Base-by-base conservation (phyloP, 2,797 vertebrate species). In the Centroberyx gerrardi region DNA sequence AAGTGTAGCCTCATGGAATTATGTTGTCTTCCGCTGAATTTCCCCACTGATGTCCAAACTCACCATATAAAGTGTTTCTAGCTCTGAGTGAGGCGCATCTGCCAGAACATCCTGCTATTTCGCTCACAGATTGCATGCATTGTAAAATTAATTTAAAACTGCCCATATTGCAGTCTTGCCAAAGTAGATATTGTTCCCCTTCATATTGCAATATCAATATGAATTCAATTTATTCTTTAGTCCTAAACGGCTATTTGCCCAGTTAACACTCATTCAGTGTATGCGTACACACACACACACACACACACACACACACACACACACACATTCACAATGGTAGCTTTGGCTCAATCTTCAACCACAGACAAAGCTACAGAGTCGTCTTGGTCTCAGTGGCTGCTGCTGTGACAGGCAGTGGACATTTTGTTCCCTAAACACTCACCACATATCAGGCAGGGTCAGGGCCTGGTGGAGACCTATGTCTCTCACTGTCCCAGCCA, bases 401-500 rank as follows among this genome's bases (percentile, higher is more conserved):
- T 44, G 68, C 68, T 61, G 77, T 92, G 92, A 93, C 90, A 89
- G 83, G 74, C 46, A 1, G 71, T 67, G 81, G 88, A 89, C 86
- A 69, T 87, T 88, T 82, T 65, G 64, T 62, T 87, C 89, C 86
- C 85, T 69, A 75, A 86, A 84, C 85, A 59, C 84, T 87, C 80
- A 56, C 73, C 86, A 76, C 86, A 81, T 65, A 87, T 91, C 88
- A 91, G 83, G 82, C 86, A 74, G 80, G 90, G 87, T 93, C 91
- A 83, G 18, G 84, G 71, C 89, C 81, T 58, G 75, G 81, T 69
- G 68, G 59, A 88, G 80, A 84, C 90, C 84, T 4, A 1, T 74
- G 92, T 92, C 93, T 81, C 65, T 84, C 91, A 90, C 87, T 90
- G 93, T 93, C 90, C 85, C 76, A 8, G 74, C 80, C 80, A 38